phyloP scores from a whole-genome alignment of 2,797 vertebrate genomes.

The Platyrinchus mystaceus region DNA sequence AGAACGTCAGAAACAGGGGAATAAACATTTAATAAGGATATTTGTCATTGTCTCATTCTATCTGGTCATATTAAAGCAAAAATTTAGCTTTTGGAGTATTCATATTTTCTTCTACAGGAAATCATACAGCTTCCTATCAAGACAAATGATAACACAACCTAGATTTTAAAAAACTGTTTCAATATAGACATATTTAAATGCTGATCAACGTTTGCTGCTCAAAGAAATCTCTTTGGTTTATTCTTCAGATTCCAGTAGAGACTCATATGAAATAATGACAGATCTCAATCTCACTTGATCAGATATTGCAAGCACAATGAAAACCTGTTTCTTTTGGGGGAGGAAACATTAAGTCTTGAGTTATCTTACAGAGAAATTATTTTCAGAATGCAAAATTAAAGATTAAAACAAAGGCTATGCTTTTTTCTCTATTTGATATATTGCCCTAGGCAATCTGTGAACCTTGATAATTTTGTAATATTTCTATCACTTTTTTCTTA shows the following conservation, averaged over 20 bases:
- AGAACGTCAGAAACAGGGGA: neutral
- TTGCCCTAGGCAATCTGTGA: neutral
- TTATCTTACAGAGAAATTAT: neutral
- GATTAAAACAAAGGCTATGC: neutral
- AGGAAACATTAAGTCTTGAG: neutral
- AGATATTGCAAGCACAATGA: neutral
- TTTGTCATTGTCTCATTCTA: neutral
- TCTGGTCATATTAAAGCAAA: neutral
- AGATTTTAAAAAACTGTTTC: neutral
- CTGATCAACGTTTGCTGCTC: neutral
- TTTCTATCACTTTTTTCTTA: neutral
- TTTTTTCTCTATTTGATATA: neutral
- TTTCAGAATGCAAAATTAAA: neutral
- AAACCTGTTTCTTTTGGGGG: neutral
- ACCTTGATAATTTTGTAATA: neutral
- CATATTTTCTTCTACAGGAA: neutral
- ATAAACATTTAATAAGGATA: neutral
- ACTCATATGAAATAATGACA: neutral
- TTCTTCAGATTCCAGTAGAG: neutral
- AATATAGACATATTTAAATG: neutral
- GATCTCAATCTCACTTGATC: neutral
- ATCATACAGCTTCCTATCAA: neutral
- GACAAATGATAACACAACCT: neutral
- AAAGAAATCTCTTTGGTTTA: neutral
- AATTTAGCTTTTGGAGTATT: neutral